Evolutionary conservation across 2,797 vertebrate genomes (phyloP).

Genomic region (Pelobates cultripes): DNA sequence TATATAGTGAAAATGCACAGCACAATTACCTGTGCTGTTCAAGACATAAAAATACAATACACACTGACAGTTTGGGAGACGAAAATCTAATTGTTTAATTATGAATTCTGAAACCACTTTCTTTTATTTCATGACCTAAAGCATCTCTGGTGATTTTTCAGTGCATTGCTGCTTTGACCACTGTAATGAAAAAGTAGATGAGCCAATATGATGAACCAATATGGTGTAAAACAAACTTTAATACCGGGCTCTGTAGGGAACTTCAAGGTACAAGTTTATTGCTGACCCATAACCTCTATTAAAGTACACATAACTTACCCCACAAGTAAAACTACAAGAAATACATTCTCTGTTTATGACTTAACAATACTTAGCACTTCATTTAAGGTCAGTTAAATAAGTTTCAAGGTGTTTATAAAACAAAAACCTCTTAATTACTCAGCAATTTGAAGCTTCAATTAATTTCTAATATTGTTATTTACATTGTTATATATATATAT

Average conservation of each 20-base stretch:
- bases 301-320: conserved; percentile 38
- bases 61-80: not conserved
- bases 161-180: conserved; percentile 12
- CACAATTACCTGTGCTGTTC: not conserved
- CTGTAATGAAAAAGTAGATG: conserved; percentile 40
- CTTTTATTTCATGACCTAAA: conserved; percentile 30
- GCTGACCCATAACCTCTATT: conserved; percentile 40
- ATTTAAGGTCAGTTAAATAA: too few relatives aligned
- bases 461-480: too few relatives aligned
- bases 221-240: conserved; percentile 46
- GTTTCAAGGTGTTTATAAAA: too few relatives aligned
- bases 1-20: not conserved
- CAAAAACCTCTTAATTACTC: too few relatives aligned
- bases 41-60: not conserved
- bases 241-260: conserved; percentile 41
- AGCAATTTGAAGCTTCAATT: too few relatives aligned
- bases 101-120: conserved; percentile 22
- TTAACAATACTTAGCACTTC: too few relatives aligned
- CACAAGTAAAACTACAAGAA: conserved; percentile 1
- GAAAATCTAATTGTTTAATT: conserved; percentile 42
- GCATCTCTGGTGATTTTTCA: conserved; percentile 2
- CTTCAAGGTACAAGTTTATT: conserved; percentile 26
- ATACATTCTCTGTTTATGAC: too few relatives aligned
- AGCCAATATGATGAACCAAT: conserved; percentile 32
- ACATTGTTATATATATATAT: too few relatives aligned